A percentile compares a stretch with the other conserved stretches of the same genome.
phyloP scores from a whole-genome alignment of 2,113 vertebrate species.

The Apeltes quadracus region DNA sequence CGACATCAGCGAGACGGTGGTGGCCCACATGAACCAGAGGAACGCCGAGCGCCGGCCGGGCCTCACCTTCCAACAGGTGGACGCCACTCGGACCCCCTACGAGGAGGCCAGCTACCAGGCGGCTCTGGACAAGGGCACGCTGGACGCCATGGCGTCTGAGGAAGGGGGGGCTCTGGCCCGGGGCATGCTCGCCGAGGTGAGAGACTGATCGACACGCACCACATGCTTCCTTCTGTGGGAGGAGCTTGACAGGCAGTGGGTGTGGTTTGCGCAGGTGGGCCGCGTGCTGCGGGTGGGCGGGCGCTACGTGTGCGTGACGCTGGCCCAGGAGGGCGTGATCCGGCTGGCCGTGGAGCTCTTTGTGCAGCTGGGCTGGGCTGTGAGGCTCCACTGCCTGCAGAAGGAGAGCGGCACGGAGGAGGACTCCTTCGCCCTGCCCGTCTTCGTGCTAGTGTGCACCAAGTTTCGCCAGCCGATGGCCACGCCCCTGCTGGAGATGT shows the following conservation, averaged over 20 bases:
- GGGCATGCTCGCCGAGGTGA: conserved; percentile 88
- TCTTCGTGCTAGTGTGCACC: conserved; percentile 93
- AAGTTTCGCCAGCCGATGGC: conserved; percentile 87
- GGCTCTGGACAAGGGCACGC: conserved; percentile 92
- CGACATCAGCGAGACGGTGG: conserved; percentile 88
- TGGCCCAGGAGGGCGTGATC: conserved; percentile 91
- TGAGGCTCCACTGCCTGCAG: conserved; percentile 89
- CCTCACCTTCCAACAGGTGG: conserved; percentile 88
- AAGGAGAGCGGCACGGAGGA: conserved; percentile 54
- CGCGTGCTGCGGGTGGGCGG: conserved; percentile 90
- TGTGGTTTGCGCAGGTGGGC: conserved; percentile 74
- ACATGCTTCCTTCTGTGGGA: not conserved
- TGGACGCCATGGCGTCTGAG: conserved; percentile 90
- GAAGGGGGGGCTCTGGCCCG: conserved; percentile 76
- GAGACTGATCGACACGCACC: not conserved
- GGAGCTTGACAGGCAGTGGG: not conserved
- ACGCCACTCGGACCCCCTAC: conserved; percentile 89
- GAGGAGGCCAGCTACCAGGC: conserved; percentile 86
- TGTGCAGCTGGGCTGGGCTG: conserved; percentile 87
- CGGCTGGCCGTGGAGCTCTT: conserved; percentile 89
- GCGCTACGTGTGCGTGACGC: conserved; percentile 92
- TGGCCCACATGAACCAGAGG: conserved; percentile 90
- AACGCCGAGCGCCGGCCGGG: conserved; percentile 81
- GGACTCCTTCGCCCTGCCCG: conserved; percentile 85
- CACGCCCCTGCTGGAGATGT: conserved; percentile 88